Evolutionary conservation across 1,140 invertebrate genomes (phyloP), one percentile per base, ranked within the genome.

Genomic region (Drosophila tristis): DNA sequence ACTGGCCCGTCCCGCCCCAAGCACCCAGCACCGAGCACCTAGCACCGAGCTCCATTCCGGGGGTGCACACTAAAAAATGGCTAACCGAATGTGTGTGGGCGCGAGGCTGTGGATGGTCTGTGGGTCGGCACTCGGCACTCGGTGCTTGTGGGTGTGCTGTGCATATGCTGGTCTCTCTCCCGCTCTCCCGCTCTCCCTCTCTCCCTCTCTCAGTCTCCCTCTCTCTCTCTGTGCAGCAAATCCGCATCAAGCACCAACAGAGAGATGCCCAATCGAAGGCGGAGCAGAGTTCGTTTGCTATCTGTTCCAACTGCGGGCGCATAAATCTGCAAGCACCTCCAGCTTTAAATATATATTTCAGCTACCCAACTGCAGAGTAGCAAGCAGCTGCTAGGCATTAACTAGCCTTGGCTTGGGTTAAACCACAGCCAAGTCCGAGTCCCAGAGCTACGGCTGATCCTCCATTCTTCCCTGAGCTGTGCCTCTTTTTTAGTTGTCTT

Each of bases 71-170:
- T 89, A 87, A 87, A 87, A 87, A 86, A 86, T 86, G 82, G 82
- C 82, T 86, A 86, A 86, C 82, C 82, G 78, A 86, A 82, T 86
- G 82, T 86, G 78, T 86, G 82, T 87, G 82, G 82, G 82, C 82
- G 82, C 82, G 82, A 62, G 48, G 84, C 78, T 86, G 82, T 86
- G 82, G 77, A 75, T 74, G 44, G 29, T 50, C 62, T 53, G 53
- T 26, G 48, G 63, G 55, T 50, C 44, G 42, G 26, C 60, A 25
- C 7, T 45, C 20, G 20, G 20, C 20, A 20, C 20, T 43, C 16
- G 16, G 16, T 1, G 16, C 16, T 16, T 16, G 16, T 16, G 16
- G 16, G 44, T 35, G 44, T 67, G 73, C 20, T 61, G 57, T 50
- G 58, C 68, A 61, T 72, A 70, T 76, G 72, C 53, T 70, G 31